Percentiles rank a stretch among this genome's conserved stretches.
phyloP scores from a whole-genome alignment of 35 echinoderm and acorn worm genomes.

The Lytechinus variegatus region DNA sequence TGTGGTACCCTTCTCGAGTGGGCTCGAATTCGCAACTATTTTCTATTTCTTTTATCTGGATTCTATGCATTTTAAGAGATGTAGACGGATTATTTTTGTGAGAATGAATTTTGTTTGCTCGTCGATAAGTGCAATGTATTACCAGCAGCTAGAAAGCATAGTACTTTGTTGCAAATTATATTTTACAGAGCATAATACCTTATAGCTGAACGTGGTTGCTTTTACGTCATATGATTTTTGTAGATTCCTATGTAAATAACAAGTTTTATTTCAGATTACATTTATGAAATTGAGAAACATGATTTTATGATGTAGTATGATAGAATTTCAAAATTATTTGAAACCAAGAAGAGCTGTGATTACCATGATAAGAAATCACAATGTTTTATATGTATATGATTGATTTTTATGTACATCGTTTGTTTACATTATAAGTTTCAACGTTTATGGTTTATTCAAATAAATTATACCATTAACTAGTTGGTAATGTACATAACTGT shows the following conservation, averaged over 20 bases:
- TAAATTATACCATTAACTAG: not conserved
- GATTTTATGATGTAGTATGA: not conserved
- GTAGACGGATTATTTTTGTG: constrained; percentile 9
- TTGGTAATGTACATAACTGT: not conserved
- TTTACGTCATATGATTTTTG: not conserved
- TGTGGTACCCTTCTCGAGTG: not conserved
- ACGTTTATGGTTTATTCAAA: not conserved
- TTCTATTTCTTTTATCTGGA: constrained; percentile 34
- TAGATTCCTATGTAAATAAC: not conserved
- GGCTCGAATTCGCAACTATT: constrained; percentile 14
- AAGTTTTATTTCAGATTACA: too few species aligned
- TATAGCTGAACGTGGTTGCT: not conserved
- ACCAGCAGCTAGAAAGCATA: not conserved
- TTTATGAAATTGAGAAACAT: too few species aligned
- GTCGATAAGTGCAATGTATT: constrained; percentile 15
- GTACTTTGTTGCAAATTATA: not conserved
- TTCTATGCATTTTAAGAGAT: constrained; percentile 30
- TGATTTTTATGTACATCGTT: not conserved
- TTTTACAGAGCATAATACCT: not conserved
- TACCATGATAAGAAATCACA: not conserved
- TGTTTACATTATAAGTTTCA: not conserved
- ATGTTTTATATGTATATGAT: not conserved
- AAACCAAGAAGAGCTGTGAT: not conserved
- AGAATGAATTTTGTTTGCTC: constrained; percentile 17
- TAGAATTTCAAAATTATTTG: not conserved